Conservation (phyloP, 2,888 invertebrate genomes). For the Chrysotoxum bicinctum region DNA sequence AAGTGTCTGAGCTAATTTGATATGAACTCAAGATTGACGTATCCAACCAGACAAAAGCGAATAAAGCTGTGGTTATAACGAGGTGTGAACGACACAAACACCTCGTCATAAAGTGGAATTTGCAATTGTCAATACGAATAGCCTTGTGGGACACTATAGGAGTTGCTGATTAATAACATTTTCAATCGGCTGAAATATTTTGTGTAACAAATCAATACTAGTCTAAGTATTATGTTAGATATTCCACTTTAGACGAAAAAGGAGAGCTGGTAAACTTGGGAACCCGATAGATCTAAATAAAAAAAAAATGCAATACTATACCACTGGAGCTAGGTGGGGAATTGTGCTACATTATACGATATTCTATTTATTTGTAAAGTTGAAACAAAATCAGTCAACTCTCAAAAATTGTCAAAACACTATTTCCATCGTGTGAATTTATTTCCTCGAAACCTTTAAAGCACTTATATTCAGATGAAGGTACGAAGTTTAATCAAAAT, state of each 20-base stretch:
- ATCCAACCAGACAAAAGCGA: not conserved
- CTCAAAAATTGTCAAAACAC: too few species aligned
- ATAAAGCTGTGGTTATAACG: not conserved
- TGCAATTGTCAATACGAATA: not conserved
- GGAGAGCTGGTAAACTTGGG: too few species aligned
- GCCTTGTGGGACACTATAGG: not conserved
- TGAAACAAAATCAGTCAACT: too few species aligned
- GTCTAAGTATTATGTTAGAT: not conserved
- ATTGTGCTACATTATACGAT: too few species aligned
- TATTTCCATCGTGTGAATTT: too few species aligned
- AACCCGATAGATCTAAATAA: too few species aligned
- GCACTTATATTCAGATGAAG: too few species aligned
- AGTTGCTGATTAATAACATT: not conserved
- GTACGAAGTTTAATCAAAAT: too few species aligned
- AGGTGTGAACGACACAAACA: not conserved
- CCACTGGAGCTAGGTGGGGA: too few species aligned
- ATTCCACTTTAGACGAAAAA: not conserved
- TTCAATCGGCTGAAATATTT: not conserved
- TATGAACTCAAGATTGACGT: not conserved
- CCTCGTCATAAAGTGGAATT: conserved; percentile 6
- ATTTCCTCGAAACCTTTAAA: too few species aligned
- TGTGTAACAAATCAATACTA: not conserved
- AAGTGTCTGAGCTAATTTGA: conserved; percentile 8
- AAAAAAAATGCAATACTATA: too few species aligned
- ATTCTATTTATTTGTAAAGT: too few species aligned